Percentiles rank a stretch among this genome's conserved stretches.
These are phyloP conservation scores for Artibeus jamaicensis DNA, from an alignment of 2,797 vertebrate genomes.

Conservation along the genomic window DNA sequence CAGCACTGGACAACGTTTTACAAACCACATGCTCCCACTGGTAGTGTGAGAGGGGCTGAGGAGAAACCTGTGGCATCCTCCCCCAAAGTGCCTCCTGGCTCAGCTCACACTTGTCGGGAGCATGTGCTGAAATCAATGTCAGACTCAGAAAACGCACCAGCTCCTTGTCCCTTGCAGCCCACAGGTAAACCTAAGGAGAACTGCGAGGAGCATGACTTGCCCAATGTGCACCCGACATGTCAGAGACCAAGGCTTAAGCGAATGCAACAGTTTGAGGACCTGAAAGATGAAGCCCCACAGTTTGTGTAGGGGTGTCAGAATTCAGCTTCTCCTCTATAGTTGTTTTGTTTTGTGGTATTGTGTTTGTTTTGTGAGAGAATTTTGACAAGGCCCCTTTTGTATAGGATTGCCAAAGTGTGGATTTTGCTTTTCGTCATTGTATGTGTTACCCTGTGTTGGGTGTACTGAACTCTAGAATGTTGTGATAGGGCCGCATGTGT, in stretches of 20 bases:
- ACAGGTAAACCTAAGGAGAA: conserved; percentile 51
- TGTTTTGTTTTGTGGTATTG: conserved; percentile 39
- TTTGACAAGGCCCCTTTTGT: conserved; percentile 50
- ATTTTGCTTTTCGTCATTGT: not conserved
- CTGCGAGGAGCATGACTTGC: conserved; percentile 83
- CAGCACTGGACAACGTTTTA: conserved; percentile 96
- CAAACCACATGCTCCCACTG: conserved; percentile 90
- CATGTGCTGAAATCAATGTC: conserved; percentile 76
- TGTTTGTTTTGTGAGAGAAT: conserved; percentile 44
- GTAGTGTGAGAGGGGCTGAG: conserved; percentile 81
- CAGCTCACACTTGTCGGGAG: conserved; percentile 72
- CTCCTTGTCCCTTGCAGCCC: conserved; percentile 73
- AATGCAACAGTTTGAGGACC: conserved; percentile 94
- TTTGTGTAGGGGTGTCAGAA: conserved; percentile 88
- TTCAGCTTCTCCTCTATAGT: conserved; percentile 20
- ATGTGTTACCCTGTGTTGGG: not conserved
- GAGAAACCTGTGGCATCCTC: conserved; percentile 78
- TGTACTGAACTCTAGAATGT: not conserved
- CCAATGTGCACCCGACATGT: conserved; percentile 88
- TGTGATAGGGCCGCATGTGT: conserved; percentile 68
- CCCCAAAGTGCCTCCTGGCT: conserved; percentile 83
- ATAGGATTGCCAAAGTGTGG: conserved; percentile 23
- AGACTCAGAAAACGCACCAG: conserved; percentile 75
- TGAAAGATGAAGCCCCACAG: conserved; percentile 95
- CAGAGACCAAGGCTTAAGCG: conserved; percentile 93